Evolutionary conservation across 2,797 vertebrate genomes (phyloP), one percentile per base, ranked within the genome.

Genomic region (Acipenser ruthenus): DNA sequence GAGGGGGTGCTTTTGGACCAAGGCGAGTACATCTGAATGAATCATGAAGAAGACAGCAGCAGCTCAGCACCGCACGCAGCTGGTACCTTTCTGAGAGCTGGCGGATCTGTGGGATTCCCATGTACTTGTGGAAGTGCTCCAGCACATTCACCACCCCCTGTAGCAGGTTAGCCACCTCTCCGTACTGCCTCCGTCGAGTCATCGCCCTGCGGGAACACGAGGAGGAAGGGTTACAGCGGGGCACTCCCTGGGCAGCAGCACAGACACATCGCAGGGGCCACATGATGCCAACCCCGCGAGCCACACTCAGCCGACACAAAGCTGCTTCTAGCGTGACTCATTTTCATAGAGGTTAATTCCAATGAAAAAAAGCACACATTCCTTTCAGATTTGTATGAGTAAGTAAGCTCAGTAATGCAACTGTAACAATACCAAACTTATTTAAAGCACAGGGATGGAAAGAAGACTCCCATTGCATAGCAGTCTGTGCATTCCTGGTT

Each of bases 81-180:
- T 47, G 69, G 84, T 86, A 99, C 97, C 97, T 95, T 82, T 99
- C 96, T 0, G 95, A 96, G 63, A 99, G 95, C 81, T 99, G 96
- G 48, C 96, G 94, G 78, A 99, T 99, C 87, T 99, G 96, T 7
- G 94, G 93, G 75, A 99, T 97, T 64, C 93, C 91, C 95, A 98
- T 97, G 74, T 98, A 99, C 68, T 95, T 99, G 75, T 94, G 94
- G 86, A 99, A 99, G 78, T 99, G 96, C 70, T 99, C 97, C 23
- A 99, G 84, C 52, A 99, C 97, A 8, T 99, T 99, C 77, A 99
- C 93, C 0, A 99, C 97, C 2, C 96, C 96, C 80, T 99, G 96
- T 51, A 99, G 92, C 58, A 99, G 90, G 78, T 99, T 99, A 76
- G 96, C 96, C 75, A 98, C 95, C 79, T 99, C 96, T 3, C 96